Conservation (phyloP, 2,797 vertebrate species). For the Euthynnus affinis region DNA sequence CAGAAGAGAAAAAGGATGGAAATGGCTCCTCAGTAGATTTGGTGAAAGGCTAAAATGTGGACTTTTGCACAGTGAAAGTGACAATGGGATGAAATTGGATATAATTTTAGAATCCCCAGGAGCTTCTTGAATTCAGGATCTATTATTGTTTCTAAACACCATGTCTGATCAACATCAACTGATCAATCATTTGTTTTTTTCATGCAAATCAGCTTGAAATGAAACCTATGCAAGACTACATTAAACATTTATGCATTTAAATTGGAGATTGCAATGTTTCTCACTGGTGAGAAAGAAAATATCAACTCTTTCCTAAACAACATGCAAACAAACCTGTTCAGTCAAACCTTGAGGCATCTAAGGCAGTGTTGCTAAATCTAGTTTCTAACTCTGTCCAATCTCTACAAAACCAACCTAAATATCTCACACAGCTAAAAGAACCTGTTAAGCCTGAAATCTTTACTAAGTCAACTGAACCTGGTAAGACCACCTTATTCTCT, state of each 20-base stretch:
- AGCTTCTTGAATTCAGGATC: conserved; percentile 31
- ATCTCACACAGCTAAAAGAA: neutral
- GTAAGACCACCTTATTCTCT: too few relatives aligned
- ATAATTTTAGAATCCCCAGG: neutral
- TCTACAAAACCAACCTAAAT: too few relatives aligned
- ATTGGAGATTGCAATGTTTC: neutral
- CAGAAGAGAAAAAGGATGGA: conserved; percentile 19
- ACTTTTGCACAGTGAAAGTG: neutral
- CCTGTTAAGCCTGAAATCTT: neutral
- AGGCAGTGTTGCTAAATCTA: neutral
- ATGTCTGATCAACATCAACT: conserved; percentile 6
- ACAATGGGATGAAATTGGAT: conserved; percentile 16
- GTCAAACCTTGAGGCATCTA: neutral
- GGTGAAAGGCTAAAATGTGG: conserved; percentile 6
- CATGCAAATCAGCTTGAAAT: conserved; percentile 24
- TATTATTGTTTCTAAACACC: conserved; percentile 10
- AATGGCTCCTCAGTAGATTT: conserved; percentile 23
- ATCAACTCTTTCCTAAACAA: neutral
- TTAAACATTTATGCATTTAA: conserved; percentile 25
- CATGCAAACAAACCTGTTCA: neutral
- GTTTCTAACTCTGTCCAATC: neutral
- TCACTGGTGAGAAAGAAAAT: neutral
- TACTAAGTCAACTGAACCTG: neutral
- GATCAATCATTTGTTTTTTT: conserved; percentile 24
- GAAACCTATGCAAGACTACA: neutral